Evolutionary conservation across 2,797 vertebrate genomes (phyloP).

Genomic region (Nyctibius grandis): DNA sequence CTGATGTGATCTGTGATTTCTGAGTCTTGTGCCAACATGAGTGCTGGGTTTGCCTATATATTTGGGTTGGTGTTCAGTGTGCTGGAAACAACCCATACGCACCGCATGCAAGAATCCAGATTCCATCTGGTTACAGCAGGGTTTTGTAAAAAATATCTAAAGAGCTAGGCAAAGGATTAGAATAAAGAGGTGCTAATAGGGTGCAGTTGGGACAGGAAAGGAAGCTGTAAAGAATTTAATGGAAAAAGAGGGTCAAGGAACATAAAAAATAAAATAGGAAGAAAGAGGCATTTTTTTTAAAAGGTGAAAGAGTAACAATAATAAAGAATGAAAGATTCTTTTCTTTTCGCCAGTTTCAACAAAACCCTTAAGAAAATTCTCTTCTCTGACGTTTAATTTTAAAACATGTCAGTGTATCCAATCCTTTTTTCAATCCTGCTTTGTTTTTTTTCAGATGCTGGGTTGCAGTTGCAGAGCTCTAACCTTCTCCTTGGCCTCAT

Average conservation of each 20-base stretch:
- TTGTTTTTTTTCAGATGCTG: constrained; percentile 36
- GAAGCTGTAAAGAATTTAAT: constrained; percentile 61
- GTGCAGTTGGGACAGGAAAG: constrained; percentile 67
- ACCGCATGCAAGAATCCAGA: constrained; percentile 45
- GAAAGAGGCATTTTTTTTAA: constrained; percentile 38
- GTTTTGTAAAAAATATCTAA: constrained; percentile 57
- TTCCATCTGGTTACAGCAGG: constrained; percentile 51
- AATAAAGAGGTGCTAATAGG: constrained; percentile 74
- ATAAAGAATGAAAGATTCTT: constrained; percentile 64
- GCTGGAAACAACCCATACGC: constrained; percentile 43
- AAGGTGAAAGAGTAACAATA: constrained; percentile 69
- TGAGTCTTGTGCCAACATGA: constrained; percentile 48
- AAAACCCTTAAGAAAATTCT: constrained; percentile 46
- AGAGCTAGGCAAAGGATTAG: constrained; percentile 62
- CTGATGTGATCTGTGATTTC: constrained; percentile 64
- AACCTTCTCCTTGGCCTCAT: constrained; percentile 7
- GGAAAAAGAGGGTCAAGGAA: constrained; percentile 68
- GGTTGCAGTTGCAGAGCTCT: constrained; percentile 25
- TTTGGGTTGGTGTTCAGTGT: constrained; percentile 57
- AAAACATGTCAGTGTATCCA: constrained; percentile 21
- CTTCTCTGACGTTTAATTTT: constrained; percentile 45
- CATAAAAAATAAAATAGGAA: constrained; percentile 62
- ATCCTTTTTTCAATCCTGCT: neutral
- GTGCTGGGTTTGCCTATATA: constrained; percentile 13
- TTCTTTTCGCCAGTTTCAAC: constrained; percentile 60